Percentiles rank a stretch among this genome's conserved stretches.
Conservation (phyloP, 2,113 vertebrate species). For the Mungos mungo region DNA sequence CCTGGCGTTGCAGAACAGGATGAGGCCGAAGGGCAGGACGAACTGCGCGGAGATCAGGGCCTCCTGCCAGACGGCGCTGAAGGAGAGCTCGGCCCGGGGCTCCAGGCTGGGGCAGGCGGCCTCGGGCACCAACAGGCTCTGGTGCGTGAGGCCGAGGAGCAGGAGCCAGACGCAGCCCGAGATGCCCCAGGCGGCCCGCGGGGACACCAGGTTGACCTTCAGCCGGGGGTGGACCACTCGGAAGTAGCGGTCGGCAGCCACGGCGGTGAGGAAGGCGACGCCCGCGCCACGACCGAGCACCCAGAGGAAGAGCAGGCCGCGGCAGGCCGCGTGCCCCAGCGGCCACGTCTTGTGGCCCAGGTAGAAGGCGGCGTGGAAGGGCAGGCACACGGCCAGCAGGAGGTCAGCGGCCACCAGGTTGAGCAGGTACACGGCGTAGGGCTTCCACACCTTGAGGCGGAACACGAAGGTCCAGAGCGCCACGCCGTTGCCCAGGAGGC, state of each 20-base stretch:
- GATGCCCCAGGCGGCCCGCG: constrained; percentile 19
- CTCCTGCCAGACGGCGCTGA: constrained; percentile 19
- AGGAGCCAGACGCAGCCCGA: constrained; percentile 73
- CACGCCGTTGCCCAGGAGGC: constrained; percentile 77
- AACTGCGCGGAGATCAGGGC: constrained; percentile 64
- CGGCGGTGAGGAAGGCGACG: constrained; percentile 79
- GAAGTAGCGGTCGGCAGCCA: constrained; percentile 80
- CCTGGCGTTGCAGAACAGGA: constrained; percentile 8
- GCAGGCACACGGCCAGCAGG: constrained; percentile 75
- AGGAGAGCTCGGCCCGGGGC: constrained; percentile 28
- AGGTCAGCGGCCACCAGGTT: constrained; percentile 78
- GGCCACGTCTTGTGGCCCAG: constrained; percentile 24
- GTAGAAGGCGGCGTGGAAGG: constrained; percentile 79
- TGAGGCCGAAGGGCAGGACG: constrained; percentile 44
- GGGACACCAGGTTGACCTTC: constrained; percentile 61
- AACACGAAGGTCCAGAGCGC: constrained; percentile 81
- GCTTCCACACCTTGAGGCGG: constrained; percentile 82
- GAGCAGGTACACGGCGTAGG: constrained; percentile 77
- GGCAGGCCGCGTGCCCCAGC: constrained; percentile 7
- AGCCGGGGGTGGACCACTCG: constrained; percentile 80
- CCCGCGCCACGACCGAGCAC: constrained; percentile 75
- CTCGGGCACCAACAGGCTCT: background rate
- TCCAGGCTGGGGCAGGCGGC: constrained; percentile 54
- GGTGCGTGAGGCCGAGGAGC: background rate
- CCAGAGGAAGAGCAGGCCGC: constrained; percentile 70